Evolutionary conservation across 2,113 vertebrate genomes (phyloP), one percentile per base, ranked within the genome.

Genomic region (Hypomesus transpacificus): DNA sequence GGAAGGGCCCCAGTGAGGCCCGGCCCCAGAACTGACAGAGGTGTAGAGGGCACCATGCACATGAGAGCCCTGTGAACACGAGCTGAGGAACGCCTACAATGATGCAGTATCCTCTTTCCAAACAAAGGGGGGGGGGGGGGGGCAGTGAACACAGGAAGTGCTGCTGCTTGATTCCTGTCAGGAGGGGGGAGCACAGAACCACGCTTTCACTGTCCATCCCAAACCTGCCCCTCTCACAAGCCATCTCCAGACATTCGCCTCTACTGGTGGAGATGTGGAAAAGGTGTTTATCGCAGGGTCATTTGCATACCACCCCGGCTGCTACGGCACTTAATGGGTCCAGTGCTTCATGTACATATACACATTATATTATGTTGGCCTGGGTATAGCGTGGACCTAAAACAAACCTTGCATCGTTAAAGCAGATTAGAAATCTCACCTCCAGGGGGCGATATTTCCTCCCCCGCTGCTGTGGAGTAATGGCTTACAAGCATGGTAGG

Each of bases 71-170:
- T 46, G 79, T 34, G 75, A 86, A 88, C 81, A 72, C 58, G 72
- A 73, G 39, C 50, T 18, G 53, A 77, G 52, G 58, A 67, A 50
- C 57, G 73, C 73, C 54, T 66, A 75, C 75, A 74, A 75, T 77
- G 76, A 85, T 86, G 89, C 85, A 87, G 90, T 90, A 82, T 90
- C 90, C 83, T 85, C 87, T 90, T 86, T 87, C 50, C 74, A 34
- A 34, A 14, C 14, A 52, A 24, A 34, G 14, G 26, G 50, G 14
- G 26, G 24, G 24, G 24, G 24, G 24, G 9, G 20, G 62, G 70
- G 13, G 6, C 39, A 46, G 39, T 46, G 39, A 46, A 46, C 39
- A 46, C 39, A 46, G 39, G 39, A 46, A 46, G 39, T 46, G 39
- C 39, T 46, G 7, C 39, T 46, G 11, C 31, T 34, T 34, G 4